These are phyloP conservation scores for Hyperoplus immaculatus DNA, from an alignment of 2,797 vertebrate species.

Conservation along the genomic window DNA sequence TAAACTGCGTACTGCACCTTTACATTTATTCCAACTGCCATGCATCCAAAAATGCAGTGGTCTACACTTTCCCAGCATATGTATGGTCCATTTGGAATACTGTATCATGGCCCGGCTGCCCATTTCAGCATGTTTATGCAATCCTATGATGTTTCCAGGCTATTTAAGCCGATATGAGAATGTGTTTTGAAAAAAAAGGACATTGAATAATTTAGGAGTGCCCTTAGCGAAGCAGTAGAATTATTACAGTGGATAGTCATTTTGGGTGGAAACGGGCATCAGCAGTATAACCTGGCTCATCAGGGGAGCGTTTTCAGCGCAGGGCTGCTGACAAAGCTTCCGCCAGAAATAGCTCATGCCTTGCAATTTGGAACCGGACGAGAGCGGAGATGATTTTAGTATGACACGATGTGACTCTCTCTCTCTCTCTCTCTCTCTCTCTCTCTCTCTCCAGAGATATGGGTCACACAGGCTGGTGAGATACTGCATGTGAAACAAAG, in stretches of 20 bases:
- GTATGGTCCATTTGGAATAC: slow-evolving; percentile 6
- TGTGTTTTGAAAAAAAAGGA: slow-evolving; percentile 44
- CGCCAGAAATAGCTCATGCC: slow-evolving; percentile 79
- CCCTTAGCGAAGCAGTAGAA: slow-evolving; percentile 57
- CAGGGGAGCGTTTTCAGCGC: slow-evolving; percentile 68
- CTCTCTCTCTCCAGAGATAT: slow-evolving; percentile 4
- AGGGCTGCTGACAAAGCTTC: slow-evolving; percentile 81
- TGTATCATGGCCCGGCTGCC: slow-evolving; percentile 27
- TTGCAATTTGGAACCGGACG: slow-evolving; percentile 68
- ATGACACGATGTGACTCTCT: slow-evolving; percentile 37
- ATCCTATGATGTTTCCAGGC: slow-evolving; percentile 30
- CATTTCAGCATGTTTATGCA: slow-evolving; percentile 11
- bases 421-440: slow-evolving; percentile 14
- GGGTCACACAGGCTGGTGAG: not conserved
- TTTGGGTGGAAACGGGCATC: slow-evolving; percentile 76
- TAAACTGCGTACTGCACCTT: too few species aligned
- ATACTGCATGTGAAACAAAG: not conserved
- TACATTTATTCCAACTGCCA: too few species aligned
- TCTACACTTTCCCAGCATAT: slow-evolving; percentile 4
- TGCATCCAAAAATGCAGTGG: not conserved
- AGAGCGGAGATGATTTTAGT: slow-evolving; percentile 55
- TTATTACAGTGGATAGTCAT: slow-evolving; percentile 68
- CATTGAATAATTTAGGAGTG: slow-evolving; percentile 61
- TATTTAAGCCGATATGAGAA: slow-evolving; percentile 44
- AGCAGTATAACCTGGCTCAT: slow-evolving; percentile 78